Percentiles rank a stretch among this genome's conserved stretches.
Conservation (phyloP, 2,888 invertebrate genomes). For the Archaeoteleia sp. region DNA sequence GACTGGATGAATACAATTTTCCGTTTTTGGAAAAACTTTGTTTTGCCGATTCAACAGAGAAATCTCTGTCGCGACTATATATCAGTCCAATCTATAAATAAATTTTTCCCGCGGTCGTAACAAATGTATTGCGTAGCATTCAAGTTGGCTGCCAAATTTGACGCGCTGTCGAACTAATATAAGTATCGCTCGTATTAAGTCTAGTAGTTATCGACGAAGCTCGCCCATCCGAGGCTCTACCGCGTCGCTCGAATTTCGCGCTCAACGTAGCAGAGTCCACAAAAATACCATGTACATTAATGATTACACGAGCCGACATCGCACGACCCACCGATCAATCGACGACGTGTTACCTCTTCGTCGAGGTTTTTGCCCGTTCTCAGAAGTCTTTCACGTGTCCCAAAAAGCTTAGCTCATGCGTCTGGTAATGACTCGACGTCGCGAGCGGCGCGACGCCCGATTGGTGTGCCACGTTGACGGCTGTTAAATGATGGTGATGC, state of each 20-base stretch:
- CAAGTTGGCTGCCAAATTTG: too few species aligned
- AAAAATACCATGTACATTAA: slow-evolving; percentile 28
- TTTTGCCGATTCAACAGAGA: too few species aligned
- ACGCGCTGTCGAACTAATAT: too few species aligned
- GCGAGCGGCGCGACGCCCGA: slow-evolving; percentile 65
- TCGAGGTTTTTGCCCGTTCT: slow-evolving; percentile 67
- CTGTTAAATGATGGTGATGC: slow-evolving; percentile 69
- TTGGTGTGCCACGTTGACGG: slow-evolving; percentile 69
- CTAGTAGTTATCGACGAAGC: too few species aligned
- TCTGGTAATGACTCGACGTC: slow-evolving; percentile 69
- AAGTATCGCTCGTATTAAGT: too few species aligned
- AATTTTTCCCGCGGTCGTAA: too few species aligned
- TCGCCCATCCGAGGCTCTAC: too few species aligned
- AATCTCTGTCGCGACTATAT: too few species aligned
- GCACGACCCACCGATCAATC: slow-evolving; percentile 28
- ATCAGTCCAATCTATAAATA: too few species aligned
- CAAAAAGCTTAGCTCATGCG: slow-evolving; percentile 71
- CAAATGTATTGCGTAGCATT: too few species aligned
- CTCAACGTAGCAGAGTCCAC: slow-evolving; percentile 3
- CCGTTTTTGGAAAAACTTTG: too few species aligned
- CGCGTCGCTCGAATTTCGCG: background rate
- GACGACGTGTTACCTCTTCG: slow-evolving; percentile 66
- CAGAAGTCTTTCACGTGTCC: slow-evolving; percentile 74
- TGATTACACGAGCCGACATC: slow-evolving; percentile 29
- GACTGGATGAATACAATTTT: too few species aligned